Percentiles rank a stretch among this genome's conserved stretches.
These are phyloP conservation scores for Clepsis dumicolana DNA, from an alignment of 2,888 invertebrate genomes.

Conservation along the genomic window DNA sequence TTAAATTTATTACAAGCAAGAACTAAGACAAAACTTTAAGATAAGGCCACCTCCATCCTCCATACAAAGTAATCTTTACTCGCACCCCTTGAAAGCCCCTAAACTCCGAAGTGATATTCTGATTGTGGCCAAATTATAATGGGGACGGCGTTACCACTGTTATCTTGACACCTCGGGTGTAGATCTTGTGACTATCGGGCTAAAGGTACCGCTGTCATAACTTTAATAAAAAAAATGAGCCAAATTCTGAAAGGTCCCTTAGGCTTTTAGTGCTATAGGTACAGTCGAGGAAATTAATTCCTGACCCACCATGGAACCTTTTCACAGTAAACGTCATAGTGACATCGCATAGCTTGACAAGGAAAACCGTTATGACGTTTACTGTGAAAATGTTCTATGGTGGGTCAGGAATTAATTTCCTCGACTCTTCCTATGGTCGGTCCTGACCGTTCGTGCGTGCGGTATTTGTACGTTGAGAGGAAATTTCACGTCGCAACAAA, in stretches of 20 bases:
- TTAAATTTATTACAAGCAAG: constrained; percentile 45
- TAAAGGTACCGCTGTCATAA: not conserved
- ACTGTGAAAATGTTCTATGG: no score
- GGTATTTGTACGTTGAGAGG: no score
- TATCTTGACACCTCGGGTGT: constrained; percentile 27
- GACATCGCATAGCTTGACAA: no score
- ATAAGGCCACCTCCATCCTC: constrained; percentile 71
- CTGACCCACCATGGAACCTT: no score
- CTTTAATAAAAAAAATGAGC: not conserved
- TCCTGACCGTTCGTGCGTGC: no score
- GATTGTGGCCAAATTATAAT: constrained; percentile 43
- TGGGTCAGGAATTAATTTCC: no score
- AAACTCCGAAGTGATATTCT: constrained; percentile 61
- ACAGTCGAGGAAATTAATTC: no score
- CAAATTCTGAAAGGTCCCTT: not conserved
- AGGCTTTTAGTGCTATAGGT: no score
- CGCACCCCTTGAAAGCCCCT: constrained; percentile 70
- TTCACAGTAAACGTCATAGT: no score
- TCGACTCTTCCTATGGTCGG: no score
- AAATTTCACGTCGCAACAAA: no score
- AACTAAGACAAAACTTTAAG: constrained; percentile 71
- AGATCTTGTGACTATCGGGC: constrained; percentile 10
- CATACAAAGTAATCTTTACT: constrained; percentile 80
- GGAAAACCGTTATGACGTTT: no score
- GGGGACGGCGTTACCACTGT: constrained; percentile 38